Percentiles rank a stretch among this genome's conserved stretches.
Conservation (phyloP, 2,113 vertebrate species). For the Marcusenius ussheri region DNA sequence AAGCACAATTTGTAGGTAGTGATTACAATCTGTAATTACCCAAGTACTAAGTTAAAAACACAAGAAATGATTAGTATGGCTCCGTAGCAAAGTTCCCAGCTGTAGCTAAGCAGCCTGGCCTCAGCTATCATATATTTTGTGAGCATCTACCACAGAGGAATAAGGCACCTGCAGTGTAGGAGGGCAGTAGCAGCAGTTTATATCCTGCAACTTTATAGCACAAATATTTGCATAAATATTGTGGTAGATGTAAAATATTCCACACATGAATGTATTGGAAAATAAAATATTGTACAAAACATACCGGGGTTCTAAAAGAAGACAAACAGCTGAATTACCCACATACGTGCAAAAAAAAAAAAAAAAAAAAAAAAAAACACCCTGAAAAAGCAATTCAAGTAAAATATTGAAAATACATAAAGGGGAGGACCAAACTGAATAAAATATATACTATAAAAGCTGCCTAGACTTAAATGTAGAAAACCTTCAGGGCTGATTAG, state of each 20-base stretch:
- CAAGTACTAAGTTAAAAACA: background rate
- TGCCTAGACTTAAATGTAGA: background rate
- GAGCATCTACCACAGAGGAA: background rate
- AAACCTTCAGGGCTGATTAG: background rate
- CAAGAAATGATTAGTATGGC: background rate
- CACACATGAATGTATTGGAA: background rate
- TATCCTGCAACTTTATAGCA: background rate
- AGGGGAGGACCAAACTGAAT: background rate
- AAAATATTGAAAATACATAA: background rate
- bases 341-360: background rate
- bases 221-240: slow-evolving; percentile 5
- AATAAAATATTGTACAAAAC: background rate
- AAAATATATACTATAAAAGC: background rate
- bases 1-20: background rate
- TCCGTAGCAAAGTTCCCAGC: background rate
- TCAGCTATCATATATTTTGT: background rate
- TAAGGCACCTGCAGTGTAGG: background rate
- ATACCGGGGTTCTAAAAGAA: background rate
- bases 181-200: background rate
- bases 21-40: background rate
- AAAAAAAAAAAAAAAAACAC: background rate
- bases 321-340: background rate
- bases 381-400: background rate
- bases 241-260: background rate
- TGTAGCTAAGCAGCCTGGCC: background rate